Conservation (phyloP, 2,888 invertebrate species). For the Phortica magna region DNA sequence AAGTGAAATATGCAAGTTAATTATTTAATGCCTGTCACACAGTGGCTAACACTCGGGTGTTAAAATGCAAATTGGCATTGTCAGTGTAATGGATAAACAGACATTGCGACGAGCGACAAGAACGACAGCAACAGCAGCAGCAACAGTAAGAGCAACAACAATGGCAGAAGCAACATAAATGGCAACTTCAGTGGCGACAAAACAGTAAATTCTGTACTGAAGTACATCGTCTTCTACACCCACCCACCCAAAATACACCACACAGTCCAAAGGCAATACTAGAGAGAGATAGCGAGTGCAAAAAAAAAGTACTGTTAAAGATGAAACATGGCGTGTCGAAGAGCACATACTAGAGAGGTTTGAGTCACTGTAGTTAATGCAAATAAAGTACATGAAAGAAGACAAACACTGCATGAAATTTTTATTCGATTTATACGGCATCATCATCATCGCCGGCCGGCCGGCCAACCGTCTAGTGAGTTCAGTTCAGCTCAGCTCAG, state of each 20-base stretch:
- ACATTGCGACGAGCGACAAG: constrained; percentile 15
- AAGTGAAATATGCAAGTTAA: constrained; percentile 67
- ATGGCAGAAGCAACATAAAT: neutral
- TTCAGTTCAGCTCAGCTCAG: too few relatives aligned
- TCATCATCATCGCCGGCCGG: too few relatives aligned
- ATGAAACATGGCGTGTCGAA: neutral
- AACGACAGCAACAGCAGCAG: neutral
- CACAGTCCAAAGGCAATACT: neutral
- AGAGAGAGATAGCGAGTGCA: neutral
- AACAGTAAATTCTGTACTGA: constrained; percentile 10
- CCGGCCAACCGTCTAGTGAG: too few relatives aligned
- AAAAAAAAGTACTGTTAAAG: constrained; percentile 3
- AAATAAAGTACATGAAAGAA: neutral
- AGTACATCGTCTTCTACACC: too few relatives aligned
- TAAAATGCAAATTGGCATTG: constrained; percentile 76
- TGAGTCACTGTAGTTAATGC: neutral
- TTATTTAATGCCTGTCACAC: constrained; percentile 78
- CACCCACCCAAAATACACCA: too few relatives aligned
- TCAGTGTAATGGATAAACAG: constrained; percentile 56
- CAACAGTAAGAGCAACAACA: constrained; percentile 20
- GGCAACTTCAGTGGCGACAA: constrained; percentile 46
- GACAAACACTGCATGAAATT: constrained; percentile 15
- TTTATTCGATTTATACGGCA: constrained; percentile 22
- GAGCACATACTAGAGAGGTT: neutral
- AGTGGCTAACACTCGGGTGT: constrained; percentile 76